These are phyloP conservation scores for Chitala chitala DNA, from an alignment of 2,113 vertebrate genomes.

Conservation along the genomic window DNA sequence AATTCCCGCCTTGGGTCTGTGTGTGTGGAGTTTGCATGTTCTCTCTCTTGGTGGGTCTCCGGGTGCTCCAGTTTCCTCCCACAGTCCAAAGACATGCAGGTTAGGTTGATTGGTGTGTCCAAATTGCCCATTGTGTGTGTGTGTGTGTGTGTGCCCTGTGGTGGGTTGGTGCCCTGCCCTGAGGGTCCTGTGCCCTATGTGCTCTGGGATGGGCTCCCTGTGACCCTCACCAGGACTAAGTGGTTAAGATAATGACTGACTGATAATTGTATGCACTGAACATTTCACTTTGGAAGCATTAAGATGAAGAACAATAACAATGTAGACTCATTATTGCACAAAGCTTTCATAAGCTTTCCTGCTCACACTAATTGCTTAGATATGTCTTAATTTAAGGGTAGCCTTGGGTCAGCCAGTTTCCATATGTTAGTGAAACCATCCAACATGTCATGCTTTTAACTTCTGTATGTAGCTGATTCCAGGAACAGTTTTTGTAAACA, in stretches of 20 bases:
- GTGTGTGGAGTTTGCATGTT: too few species aligned
- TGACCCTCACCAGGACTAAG: too few species aligned
- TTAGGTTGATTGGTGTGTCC: too few species aligned
- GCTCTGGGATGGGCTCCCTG: too few species aligned
- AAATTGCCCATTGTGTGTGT: too few species aligned
- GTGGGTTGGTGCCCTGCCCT: too few species aligned
- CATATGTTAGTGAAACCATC: constrained; percentile 35
- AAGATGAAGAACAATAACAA: background rate
- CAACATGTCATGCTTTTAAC: background rate
- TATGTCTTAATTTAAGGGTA: constrained; percentile 29
- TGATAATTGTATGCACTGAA: background rate
- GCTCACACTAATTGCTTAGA: constrained; percentile 36
- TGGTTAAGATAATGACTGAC: background rate
- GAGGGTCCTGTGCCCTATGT: too few species aligned
- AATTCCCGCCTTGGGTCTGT: too few species aligned
- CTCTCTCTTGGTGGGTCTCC: too few species aligned
- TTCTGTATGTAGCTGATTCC: background rate
- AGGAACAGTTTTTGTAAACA: background rate
- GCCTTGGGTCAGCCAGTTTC: constrained; percentile 35
- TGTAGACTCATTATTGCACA: constrained; percentile 6
- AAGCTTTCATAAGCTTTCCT: constrained; percentile 32
- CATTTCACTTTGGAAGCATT: background rate
- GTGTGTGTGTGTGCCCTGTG: too few species aligned
- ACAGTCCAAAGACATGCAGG: too few species aligned
- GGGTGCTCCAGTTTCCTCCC: too few species aligned